Base-by-base conservation (phyloP, 2,888 invertebrate species). In the Stomorhina lunata region DNA sequence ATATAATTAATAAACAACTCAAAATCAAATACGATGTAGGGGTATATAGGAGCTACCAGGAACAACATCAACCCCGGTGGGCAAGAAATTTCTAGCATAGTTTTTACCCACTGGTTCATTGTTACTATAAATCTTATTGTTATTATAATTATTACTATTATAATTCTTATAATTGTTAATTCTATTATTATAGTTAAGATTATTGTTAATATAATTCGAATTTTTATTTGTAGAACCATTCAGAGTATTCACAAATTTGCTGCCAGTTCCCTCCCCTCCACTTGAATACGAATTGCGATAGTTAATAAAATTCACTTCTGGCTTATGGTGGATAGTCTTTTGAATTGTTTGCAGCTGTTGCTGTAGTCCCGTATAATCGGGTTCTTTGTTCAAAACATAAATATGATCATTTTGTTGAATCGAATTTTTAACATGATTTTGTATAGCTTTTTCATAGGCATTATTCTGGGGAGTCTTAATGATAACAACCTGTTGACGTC, bases 1-100 rank as follows among this genome's bases (percentile, higher is more conserved):
- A 12, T 7, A 20, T 12, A 22, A 22, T 34, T 55, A 53, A 10
- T 53, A 27, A 27, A 50, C 50, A 20, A 45, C 2, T 10, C n/a
- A n/a, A n/a, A n/a, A n/a, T n/a, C n/a, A n/a, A n/a, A n/a, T n/a
- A n/a, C n/a, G n/a, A n/a, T n/a, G n/a, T n/a, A 85, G 73, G 68
- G 89, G 89, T 77, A 89, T 86, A 63, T 89, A 89, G 2, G 89
- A 89, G 69, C 89, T 89, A 86, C 89, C 89, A 84, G 90, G 90
- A 81, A 86, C 86, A 65, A 89, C 89, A 86, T 89, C 90, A 59
- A 85, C 78, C 75, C 88, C 89, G 27, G 85, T 85, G 12, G 89
- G 89, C 71, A 90, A 48, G 75, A 88, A 90, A 63, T 88, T 86
- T 80, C 85, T 88, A 0, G 88, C 88, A 77, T 88, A 88, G 78